Evolutionary conservation across 1,140 invertebrate species (phyloP).

Genomic region (Antheraea mylitta): DNA sequence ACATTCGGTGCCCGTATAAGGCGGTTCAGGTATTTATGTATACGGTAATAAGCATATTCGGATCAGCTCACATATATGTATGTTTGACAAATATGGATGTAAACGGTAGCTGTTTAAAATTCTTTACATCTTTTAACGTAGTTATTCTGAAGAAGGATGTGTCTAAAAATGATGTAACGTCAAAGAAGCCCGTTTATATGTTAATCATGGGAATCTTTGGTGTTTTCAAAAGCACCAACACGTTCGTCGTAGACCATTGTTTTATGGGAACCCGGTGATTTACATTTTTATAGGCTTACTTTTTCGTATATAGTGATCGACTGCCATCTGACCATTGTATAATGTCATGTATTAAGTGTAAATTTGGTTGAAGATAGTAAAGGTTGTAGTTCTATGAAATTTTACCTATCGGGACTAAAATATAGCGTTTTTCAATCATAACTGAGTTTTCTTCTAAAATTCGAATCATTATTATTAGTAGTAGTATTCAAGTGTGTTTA

Average conservation of each 20-base stretch:
- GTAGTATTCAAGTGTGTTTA: no score
- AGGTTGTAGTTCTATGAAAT: no score
- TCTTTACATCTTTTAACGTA: slow-evolving; percentile 16
- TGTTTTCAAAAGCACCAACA: not conserved
- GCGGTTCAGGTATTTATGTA: not conserved
- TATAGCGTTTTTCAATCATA: no score
- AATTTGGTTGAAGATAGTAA: no score
- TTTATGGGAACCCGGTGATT: slow-evolving; percentile 11
- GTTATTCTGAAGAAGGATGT: slow-evolving; percentile 25
- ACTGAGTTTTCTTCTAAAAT: no score
- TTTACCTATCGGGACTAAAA: no score
- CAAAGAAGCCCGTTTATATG: slow-evolving; percentile 22
- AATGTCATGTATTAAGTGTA: not conserved
- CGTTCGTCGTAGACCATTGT: slow-evolving; percentile 11
- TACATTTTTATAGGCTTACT: slow-evolving; percentile 9
- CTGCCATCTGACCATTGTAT: no score
- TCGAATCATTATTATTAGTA: no score
- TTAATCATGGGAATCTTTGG: slow-evolving; percentile 22
- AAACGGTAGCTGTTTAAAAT: slow-evolving; percentile 20
- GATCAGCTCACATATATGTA: not conserved
- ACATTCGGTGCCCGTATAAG: not conserved
- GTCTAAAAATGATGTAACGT: slow-evolving; percentile 23
- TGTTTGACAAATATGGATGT: not conserved
- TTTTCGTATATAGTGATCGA: not conserved
- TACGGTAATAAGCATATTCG: not conserved